Percentiles rank a stretch among this genome's conserved stretches.
These are phyloP conservation scores for Tenrec ecaudatus DNA, from an alignment of 2,113 vertebrate genomes.

Conservation along the genomic window DNA sequence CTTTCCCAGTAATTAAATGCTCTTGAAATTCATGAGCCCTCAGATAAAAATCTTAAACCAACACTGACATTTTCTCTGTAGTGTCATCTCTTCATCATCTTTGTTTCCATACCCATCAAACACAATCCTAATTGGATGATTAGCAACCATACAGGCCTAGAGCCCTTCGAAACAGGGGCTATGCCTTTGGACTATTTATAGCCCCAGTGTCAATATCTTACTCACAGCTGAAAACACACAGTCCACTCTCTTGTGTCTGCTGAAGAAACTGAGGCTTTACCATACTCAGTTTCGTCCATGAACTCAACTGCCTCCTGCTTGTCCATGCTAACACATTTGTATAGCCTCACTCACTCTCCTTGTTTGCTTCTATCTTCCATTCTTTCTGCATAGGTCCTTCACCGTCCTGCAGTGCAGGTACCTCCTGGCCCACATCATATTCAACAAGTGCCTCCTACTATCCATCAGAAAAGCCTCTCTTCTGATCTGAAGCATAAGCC, in stretches of 20 bases:
- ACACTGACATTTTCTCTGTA: neutral
- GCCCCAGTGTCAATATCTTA: fast-evolving
- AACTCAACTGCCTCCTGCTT: neutral
- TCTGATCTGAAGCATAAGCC: fast-evolving
- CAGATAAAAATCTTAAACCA: neutral
- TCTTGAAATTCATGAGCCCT: neutral
- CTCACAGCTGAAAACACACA: fast-evolving
- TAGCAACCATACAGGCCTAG: neutral
- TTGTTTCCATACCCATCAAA: neutral
- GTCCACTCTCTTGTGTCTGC: fast-evolving
- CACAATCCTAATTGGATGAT: fast-evolving
- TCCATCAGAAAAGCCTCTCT: neutral
- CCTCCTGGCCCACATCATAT: neutral
- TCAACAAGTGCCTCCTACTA: fast-evolving
- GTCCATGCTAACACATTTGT: fast-evolving
- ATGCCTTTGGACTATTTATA: fast-evolving
- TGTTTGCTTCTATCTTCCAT: fast-evolving
- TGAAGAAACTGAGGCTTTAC: fast-evolving
- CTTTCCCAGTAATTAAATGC: constrained; percentile 1
- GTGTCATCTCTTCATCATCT: fast-evolving
- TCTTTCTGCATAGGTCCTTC: neutral
- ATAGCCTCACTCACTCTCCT: fast-evolving
- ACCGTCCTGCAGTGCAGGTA: fast-evolving
- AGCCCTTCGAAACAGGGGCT: neutral
- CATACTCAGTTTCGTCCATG: neutral